These are phyloP conservation scores for Drosophila phalerata DNA, from an alignment of 2,888 invertebrate genomes.

Conservation along the genomic window DNA sequence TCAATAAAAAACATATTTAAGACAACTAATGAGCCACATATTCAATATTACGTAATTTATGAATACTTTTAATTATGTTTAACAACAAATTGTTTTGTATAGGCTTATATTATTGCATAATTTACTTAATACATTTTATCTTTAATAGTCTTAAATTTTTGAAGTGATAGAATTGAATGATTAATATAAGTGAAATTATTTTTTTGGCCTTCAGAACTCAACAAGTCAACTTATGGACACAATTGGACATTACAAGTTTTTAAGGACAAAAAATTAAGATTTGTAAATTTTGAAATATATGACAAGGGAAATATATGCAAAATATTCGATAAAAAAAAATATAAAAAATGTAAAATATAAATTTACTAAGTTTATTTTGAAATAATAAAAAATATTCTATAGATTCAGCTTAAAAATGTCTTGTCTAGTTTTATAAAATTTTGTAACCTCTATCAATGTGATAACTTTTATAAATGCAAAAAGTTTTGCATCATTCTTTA, in stretches of 20 bases:
- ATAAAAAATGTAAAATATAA: no score
- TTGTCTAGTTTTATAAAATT: no score
- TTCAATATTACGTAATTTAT: neutral
- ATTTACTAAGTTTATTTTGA: no score
- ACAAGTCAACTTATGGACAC: neutral
- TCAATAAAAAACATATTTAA: neutral
- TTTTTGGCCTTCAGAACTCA: no score
- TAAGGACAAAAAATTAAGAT: neutral
- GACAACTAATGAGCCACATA: conserved; percentile 1
- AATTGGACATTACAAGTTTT: neutral
- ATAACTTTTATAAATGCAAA: neutral
- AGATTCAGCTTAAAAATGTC: no score
- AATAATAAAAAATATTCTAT: no score
- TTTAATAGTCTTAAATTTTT: neutral
- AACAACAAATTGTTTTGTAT: neutral
- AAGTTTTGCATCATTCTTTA: neutral
- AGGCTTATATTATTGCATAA: neutral
- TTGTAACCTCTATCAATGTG: no score
- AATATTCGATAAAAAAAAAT: no score
- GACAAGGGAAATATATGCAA: neutral
- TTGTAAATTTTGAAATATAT: neutral
- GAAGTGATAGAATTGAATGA: no score
- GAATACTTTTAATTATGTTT: conserved; percentile 1
- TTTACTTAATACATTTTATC: neutral
- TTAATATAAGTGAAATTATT: no score